These are phyloP conservation scores for Pelecanus crispus DNA, from an alignment of 2,113 vertebrate species.

Conservation along the genomic window DNA sequence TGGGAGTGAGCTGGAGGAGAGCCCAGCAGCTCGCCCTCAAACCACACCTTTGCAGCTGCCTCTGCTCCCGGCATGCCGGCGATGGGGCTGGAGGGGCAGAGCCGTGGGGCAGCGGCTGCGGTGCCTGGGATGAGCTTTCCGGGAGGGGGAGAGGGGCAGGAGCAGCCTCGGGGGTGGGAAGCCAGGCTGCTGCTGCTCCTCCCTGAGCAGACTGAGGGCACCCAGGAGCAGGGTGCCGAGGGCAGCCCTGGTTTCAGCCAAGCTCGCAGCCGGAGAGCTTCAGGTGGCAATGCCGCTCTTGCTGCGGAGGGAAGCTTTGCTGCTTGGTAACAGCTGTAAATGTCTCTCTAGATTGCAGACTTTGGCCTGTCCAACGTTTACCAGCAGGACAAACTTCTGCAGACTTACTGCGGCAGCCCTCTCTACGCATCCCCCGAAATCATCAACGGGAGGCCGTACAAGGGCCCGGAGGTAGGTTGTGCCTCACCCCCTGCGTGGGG, in stretches of 20 bases:
- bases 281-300: not conserved
- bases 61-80: accelerated
- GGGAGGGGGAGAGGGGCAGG: not conserved
- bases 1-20: not conserved
- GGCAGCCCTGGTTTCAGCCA: not conserved
- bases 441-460: slow-evolving; percentile 91
- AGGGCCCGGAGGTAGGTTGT: slow-evolving; percentile 78
- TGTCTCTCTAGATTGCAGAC: slow-evolving; percentile 85
- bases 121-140: not conserved
- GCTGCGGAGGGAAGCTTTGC: accelerated
- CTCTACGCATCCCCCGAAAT: slow-evolving; percentile 96
- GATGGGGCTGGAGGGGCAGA: not conserved
- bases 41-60: not conserved
- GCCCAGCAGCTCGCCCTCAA: not conserved
- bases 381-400: slow-evolving; percentile 85
- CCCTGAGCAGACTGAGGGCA: not conserved
- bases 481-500: accelerated
- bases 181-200: not conserved
- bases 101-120: accelerated
- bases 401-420: slow-evolving; percentile 94
- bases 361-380: slow-evolving; percentile 95
- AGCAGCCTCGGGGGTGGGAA: not conserved
- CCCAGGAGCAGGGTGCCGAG: not conserved
- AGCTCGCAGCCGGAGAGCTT: not conserved
- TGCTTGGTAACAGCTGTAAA: not conserved